Evolutionary conservation across 2,113 vertebrate genomes (phyloP), one percentile per base, ranked within the genome.

Genomic region (Mormoops blainvillei): DNA sequence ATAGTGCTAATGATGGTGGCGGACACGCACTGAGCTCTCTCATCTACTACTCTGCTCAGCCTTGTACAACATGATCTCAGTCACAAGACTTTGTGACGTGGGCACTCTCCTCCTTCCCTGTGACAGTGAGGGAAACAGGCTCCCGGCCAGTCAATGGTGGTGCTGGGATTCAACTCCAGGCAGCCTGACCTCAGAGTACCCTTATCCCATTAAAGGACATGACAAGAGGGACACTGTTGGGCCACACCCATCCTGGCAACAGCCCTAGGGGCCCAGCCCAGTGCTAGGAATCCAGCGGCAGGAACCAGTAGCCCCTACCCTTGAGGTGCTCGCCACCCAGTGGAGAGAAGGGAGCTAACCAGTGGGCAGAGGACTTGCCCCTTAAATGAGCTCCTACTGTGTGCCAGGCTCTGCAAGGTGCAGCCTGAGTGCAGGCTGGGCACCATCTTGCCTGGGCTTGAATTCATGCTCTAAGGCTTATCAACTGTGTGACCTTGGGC

Each of bases 361-460:
- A 3, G 7, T 2, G 11, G 61, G 36, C 36, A 48, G 82, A 38
- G 15, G 11, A 8, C 24, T 0, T 2, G 22, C 48, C 56, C 41
- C 2, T 58, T 52, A 38, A 8, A 8, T 7, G 36, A 87, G 33
- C 50, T 45, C 4, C 11, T 61, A 20, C 52, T n/a, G 1, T 0
- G 5, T 7, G 22, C 8, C 18, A 12, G 81, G 13, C 58, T 24
- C 14, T 33, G 70, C 1, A 1, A 3, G 10, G 43, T 1, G 4
- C 48, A 14, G 22, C 1, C 4, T 4, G 0, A 41, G n/a, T 0
- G 6, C 16, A 15, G 14, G 12, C 65, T 48, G 0, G 0, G 12
- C 18, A 28, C 52, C n/a, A 10, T 13, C 2, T 2, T 19, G 54
- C n/a, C 61, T 56, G 28, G 68, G 24, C 84, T 52, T 52, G 63